A percentile compares a stretch with the other conserved stretches of the same genome.
Conservation (phyloP, 2,888 invertebrate genomes). For the Papilio protenor region DNA sequence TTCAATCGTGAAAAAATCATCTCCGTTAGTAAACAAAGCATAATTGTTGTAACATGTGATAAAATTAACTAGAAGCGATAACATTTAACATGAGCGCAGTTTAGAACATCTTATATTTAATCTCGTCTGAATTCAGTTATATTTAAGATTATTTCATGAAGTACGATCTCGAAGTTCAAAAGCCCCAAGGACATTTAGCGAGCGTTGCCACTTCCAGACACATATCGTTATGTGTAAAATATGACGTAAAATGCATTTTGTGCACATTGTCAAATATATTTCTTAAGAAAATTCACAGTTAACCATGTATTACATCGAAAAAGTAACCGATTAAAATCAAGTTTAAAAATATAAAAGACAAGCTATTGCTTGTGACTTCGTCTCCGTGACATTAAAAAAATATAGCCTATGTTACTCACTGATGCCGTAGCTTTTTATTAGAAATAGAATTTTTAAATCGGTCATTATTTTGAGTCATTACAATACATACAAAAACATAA, state of each 20-base stretch:
- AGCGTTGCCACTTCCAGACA: conserved; percentile 28
- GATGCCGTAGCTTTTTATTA: too few relatives aligned
- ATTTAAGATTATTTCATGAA: conserved; percentile 11
- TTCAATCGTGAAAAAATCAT: not conserved
- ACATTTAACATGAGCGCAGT: not conserved
- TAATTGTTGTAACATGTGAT: not conserved
- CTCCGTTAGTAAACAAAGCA: not conserved
- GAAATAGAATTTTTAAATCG: too few relatives aligned
- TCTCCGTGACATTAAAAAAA: too few relatives aligned
- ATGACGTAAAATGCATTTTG: not conserved
- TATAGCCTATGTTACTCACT: too few relatives aligned
- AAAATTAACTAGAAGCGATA: not conserved
- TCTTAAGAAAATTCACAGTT: not conserved
- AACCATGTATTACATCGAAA: not conserved
- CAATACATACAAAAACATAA: too few relatives aligned
- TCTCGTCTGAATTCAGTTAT: conserved; percentile 14
- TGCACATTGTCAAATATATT: not conserved
- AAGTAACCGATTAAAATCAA: too few relatives aligned
- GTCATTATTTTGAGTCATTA: too few relatives aligned
- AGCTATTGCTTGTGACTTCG: too few relatives aligned
- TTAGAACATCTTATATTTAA: not conserved
- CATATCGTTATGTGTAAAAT: conserved; percentile 8
- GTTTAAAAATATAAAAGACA: too few relatives aligned
- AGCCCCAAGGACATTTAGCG: conserved; percentile 21
- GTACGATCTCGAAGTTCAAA: conserved; percentile 25